Percentiles rank a stretch among this genome's conserved stretches.
Conservation (phyloP, 2,797 vertebrate species). For the Sebastes flavidus region DNA sequence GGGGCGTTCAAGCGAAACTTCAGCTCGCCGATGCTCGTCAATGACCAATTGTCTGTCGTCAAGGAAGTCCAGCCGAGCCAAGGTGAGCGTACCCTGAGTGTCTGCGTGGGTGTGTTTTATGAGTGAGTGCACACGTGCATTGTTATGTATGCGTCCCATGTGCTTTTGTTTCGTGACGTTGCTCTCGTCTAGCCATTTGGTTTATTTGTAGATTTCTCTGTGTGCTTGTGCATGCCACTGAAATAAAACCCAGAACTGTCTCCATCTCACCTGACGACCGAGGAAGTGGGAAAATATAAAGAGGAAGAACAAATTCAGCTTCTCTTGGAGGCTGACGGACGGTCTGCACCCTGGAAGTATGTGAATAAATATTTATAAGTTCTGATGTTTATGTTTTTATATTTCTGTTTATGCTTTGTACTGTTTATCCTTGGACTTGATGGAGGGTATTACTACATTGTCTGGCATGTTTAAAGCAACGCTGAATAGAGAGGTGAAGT, state of each 20-base stretch:
- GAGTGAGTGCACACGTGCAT: constrained; percentile 11
- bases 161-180: constrained; percentile 57
- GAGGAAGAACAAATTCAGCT: constrained; percentile 68
- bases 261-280: constrained; percentile 60
- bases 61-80: constrained; percentile 84
- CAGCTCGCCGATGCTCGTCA: constrained; percentile 90
- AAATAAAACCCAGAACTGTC: constrained; percentile 57
- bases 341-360: constrained; percentile 65
- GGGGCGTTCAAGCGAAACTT: constrained; percentile 92
- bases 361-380: constrained; percentile 67
- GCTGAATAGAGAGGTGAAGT: constrained; percentile 1
- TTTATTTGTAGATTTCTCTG: constrained; percentile 50
- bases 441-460: constrained; percentile 4
- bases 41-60: constrained; percentile 81
- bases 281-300: constrained; percentile 63
- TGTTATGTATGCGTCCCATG: constrained; percentile 29
- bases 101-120: neutral
- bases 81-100: constrained; percentile 77
- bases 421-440: constrained; percentile 14
- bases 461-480: constrained; percentile 44
- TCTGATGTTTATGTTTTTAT: constrained; percentile 51
- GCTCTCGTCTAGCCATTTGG: constrained; percentile 43
- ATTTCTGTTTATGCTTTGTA: constrained; percentile 37
- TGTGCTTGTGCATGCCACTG: constrained; percentile 31
- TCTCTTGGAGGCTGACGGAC: constrained; percentile 60